Evolutionary conservation across 1,140 invertebrate genomes (phyloP).

Genomic region (Aphelenchoides avenae): DNA sequence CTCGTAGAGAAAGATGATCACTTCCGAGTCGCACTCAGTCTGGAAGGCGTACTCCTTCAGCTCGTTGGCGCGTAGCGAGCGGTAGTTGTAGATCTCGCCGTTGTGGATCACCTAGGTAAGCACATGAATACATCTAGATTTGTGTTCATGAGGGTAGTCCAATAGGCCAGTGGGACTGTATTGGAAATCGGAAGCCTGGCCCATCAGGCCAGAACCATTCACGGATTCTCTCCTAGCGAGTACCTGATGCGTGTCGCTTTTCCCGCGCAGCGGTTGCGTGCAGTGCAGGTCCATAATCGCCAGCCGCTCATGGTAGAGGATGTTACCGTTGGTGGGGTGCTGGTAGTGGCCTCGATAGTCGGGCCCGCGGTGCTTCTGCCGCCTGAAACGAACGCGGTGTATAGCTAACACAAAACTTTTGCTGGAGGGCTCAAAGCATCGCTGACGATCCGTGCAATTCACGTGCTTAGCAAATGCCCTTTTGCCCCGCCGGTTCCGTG

Average conservation of each 20-base stretch:
- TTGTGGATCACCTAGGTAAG: constrained; percentile 60
- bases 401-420: constrained; percentile 8
- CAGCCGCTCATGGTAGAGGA: constrained; percentile 54
- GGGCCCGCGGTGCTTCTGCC: constrained; percentile 50
- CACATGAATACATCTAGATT: too few relatives aligned
- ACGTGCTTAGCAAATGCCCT: background rate
- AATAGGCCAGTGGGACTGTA: too few relatives aligned
- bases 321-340: constrained; percentile 49
- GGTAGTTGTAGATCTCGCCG: constrained; percentile 58
- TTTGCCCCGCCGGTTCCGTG: background rate
- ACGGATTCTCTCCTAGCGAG: too few relatives aligned
- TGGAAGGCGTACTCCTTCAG: constrained; percentile 30
- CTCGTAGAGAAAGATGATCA: constrained; percentile 54
- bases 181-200: too few relatives aligned
- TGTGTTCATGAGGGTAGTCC: too few relatives aligned
- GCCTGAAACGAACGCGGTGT: constrained; percentile 26
- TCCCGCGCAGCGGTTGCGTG: constrained; percentile 49
- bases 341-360: constrained; percentile 51
- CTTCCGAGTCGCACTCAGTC: constrained; percentile 45
- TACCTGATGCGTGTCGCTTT: constrained; percentile 41
- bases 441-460: background rate
- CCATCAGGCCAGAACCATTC: too few relatives aligned
- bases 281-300: constrained; percentile 54
- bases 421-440: background rate
- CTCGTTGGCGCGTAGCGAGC: constrained; percentile 33